Base-by-base conservation (phyloP, 2,113 vertebrate species). In the Callaeas wilsoni region DNA sequence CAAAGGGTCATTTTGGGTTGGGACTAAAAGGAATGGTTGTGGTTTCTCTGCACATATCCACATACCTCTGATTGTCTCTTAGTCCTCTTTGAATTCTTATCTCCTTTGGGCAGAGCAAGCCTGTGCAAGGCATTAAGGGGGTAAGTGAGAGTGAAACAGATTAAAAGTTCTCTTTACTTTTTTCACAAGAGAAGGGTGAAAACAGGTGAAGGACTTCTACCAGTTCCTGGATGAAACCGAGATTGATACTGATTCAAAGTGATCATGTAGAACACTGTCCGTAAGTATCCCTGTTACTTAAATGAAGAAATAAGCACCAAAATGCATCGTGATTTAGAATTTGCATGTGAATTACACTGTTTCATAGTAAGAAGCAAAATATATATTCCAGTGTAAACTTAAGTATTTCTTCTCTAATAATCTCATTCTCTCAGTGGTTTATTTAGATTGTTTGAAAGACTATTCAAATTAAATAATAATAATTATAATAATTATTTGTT, bases 1-100 rank as follows among this genome's bases (percentile, higher is more conserved):
- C 79, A 96, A 90, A 92, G 85, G 87, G 93, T 94, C 75, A 75
- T 84, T 94, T 93, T 94, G 85, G 85, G 68, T 50, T 93, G 94
- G 75, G 60, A 35, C 88, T 94, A 42, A 64, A 83, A 77, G 50
- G 77, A 93, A 92, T 90, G 82, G 29, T 59, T 96, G 88, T 71
- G 88, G 93, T 96, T 94, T 88, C 76, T 78, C n/a, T 63, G 47
- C 32, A 29, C 49, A 70, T 56, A 71, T 94, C 21, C 47, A 90
- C 82, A 88, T 90, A 63, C 22, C 53, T 77, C 84, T 63, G 44
- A 9, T 64, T 83, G 65, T 77, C 42, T 53, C 49, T 85, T 37
- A 80, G 42, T 5, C 35, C 35, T 75, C 53, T 87, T 65, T 60
- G 49, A 75, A 49, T 89, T 86, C 39, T 67, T 53, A 53, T 87